Percentiles rank a stretch among this genome's conserved stretches.
Conservation (phyloP, 2,888 invertebrate genomes). For the Phlogophora meticulosa region DNA sequence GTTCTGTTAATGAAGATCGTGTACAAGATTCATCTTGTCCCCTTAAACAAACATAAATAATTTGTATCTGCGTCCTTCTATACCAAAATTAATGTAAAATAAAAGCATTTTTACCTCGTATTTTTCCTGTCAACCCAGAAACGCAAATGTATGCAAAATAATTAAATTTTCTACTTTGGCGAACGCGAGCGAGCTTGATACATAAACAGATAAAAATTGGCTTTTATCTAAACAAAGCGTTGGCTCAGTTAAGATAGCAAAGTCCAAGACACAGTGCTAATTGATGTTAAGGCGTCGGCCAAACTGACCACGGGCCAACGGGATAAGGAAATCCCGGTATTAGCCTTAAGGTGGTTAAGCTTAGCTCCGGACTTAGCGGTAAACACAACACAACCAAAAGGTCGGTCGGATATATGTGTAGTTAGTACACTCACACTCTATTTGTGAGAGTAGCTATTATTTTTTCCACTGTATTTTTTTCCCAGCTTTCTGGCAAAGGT, state of each 20-base stretch:
- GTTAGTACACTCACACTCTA: conserved; percentile 68
- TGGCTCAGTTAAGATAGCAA: conserved; percentile 60
- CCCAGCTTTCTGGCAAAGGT: conserved; percentile 7
- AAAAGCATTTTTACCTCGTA: conserved; percentile 1
- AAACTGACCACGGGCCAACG: conserved; percentile 76
- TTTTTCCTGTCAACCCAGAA: background rate
- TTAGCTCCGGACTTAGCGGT: conserved; percentile 73
- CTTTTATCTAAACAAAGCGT: conserved; percentile 54
- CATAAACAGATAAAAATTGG: conserved; percentile 46
- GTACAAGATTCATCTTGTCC: conserved; percentile 46
- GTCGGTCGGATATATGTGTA: conserved; percentile 60
- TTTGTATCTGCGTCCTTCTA: conserved; percentile 9
- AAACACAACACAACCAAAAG: conserved; percentile 75
- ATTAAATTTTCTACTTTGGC: conserved; percentile 15
- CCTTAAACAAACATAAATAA: conserved; percentile 43
- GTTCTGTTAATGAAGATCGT: conserved; percentile 58
- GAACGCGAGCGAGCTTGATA: background rate
- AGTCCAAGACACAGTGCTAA: conserved; percentile 77
- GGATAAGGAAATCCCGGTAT: conserved; percentile 84
- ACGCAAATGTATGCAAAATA: conserved; percentile 36
- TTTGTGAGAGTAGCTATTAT: conserved; percentile 64
- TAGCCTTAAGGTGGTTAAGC: conserved; percentile 80
- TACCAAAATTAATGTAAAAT: conserved; percentile 8
- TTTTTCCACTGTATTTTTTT: conserved; percentile 56
- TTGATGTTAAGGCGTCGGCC: conserved; percentile 78